A percentile compares a stretch with the other conserved stretches of the same genome.
Conservation (phyloP, 2,113 vertebrate genomes). For the Orcinus orca region DNA sequence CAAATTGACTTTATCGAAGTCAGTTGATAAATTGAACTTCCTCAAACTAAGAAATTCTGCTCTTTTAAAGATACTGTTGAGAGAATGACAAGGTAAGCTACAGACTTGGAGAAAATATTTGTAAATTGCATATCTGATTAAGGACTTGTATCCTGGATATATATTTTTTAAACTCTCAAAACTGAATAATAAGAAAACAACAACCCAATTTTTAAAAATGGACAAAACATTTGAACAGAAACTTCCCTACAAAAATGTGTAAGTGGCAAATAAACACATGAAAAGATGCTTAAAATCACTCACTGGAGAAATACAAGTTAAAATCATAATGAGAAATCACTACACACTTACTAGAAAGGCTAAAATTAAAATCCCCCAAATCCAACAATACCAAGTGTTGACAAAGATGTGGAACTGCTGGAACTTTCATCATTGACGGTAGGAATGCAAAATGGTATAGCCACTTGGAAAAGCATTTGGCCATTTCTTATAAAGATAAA, state of each 20-base stretch:
- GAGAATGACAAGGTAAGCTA: neutral
- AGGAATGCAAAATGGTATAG: neutral
- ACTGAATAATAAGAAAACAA: slow-evolving; percentile 31
- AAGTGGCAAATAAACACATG: neutral
- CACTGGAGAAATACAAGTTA: neutral
- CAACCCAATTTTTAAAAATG: neutral
- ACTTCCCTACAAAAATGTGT: neutral
- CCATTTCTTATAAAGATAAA: neutral
- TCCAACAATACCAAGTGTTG: neutral
- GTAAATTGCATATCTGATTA: neutral
- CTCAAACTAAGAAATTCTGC: neutral
- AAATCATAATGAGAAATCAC: neutral
- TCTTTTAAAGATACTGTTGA: neutral
- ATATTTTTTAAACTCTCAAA: neutral
- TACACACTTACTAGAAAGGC: neutral
- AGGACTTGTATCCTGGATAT: neutral
- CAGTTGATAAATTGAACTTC: neutral
- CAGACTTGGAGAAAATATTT: neutral
- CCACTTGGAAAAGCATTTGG: neutral
- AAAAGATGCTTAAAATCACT: neutral
- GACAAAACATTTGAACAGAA: neutral
- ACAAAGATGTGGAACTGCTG: neutral
- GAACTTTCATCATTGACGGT: neutral
- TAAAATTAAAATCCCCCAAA: neutral
- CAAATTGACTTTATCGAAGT: neutral